A percentile compares a stretch with the other conserved stretches of the same genome.
Conservation (phyloP, 2,888 invertebrate species). For the Pediacus dermestoides region DNA sequence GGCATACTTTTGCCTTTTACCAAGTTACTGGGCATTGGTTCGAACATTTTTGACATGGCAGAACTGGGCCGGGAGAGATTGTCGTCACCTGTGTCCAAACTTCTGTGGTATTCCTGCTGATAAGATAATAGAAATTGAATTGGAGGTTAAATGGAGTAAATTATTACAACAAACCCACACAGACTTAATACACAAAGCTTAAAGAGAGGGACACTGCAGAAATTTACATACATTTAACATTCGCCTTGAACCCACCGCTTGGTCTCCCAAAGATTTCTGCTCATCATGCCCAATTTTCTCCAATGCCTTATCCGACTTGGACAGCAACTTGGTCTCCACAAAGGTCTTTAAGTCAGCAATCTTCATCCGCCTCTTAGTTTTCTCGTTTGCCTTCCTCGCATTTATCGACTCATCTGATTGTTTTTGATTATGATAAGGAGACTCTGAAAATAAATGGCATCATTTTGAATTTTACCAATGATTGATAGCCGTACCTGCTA, state of each 20-base stretch:
- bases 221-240: constrained; percentile 46
- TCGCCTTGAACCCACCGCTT: constrained; percentile 61
- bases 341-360: constrained; percentile 89
- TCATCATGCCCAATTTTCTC: constrained; percentile 85
- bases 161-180: constrained; percentile 1
- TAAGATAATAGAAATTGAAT: constrained; percentile 18
- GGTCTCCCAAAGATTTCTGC: constrained; percentile 54
- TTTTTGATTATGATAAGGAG: constrained; percentile 48
- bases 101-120: constrained; percentile 79
- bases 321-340: constrained; percentile 85
- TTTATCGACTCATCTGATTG: constrained; percentile 51
- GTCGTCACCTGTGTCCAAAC: constrained; percentile 76
- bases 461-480: too few species aligned
- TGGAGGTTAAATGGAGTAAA: constrained; percentile 3
- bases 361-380: constrained; percentile 81
- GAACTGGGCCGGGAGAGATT: constrained; percentile 70
- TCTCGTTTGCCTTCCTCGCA: constrained; percentile 72
- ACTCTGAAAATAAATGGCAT: constrained; percentile 42
- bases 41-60: constrained; percentile 58
- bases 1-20: constrained; percentile 97
- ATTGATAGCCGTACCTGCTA: constrained; percentile 53
- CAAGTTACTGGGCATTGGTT: constrained; percentile 60
- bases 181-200: constrained; percentile 3
- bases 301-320: constrained; percentile 86
- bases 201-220: constrained; percentile 23